phyloP scores from a whole-genome alignment of 2,113 vertebrate species.

The Harpagus bidentatus region DNA sequence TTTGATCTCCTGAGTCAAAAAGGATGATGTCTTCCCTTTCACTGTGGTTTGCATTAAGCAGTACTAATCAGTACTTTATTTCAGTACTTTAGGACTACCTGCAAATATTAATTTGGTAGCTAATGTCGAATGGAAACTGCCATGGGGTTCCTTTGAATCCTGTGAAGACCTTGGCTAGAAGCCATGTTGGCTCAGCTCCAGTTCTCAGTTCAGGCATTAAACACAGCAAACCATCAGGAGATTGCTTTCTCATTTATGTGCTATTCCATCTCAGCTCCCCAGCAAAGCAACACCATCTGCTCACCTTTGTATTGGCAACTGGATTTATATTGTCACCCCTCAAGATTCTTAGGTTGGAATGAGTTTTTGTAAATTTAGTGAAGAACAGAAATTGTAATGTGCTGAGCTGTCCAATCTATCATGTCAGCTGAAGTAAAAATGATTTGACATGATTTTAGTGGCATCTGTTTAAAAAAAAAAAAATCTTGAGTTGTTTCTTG shows the following conservation, averaged over 20 bases:
- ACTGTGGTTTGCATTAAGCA: not conserved
- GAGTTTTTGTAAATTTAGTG: not conserved
- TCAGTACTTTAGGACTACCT: not conserved
- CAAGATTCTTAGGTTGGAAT: not conserved
- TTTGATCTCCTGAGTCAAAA: not conserved
- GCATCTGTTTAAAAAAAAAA: not conserved
- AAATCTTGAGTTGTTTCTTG: not conserved
- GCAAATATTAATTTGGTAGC: not conserved
- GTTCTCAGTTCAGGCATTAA: conserved; percentile 24
- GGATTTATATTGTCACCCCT: not conserved
- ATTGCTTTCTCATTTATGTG: conserved; percentile 34
- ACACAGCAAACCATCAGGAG: conserved; percentile 17
- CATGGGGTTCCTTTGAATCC: not conserved
- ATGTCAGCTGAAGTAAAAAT: not conserved
- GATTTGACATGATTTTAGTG: not conserved
- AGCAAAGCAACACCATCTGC: conserved; percentile 25
- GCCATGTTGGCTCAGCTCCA: not conserved
- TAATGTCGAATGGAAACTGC: not conserved
- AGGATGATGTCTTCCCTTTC: not conserved
- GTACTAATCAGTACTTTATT: not conserved
- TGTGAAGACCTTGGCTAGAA: not conserved
- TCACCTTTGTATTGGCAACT: not conserved
- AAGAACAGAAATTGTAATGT: not conserved
- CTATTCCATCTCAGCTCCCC: not conserved
- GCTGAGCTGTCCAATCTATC: not conserved